Evolutionary conservation across 2,113 vertebrate genomes (phyloP).

Genomic region (Gasterosteus nipponicus): DNA sequence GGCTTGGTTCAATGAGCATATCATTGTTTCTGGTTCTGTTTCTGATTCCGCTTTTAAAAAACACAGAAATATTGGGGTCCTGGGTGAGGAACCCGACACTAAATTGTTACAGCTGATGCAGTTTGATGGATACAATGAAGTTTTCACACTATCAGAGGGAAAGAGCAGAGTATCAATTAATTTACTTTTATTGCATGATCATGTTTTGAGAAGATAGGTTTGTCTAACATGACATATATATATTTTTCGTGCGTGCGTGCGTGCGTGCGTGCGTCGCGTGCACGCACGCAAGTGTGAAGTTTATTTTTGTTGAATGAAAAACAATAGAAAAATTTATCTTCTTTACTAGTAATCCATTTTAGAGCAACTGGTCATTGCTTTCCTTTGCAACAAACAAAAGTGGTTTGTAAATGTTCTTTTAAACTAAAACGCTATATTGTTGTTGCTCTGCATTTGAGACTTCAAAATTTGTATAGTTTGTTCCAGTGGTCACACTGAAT

Average conservation of each 20-base stretch:
- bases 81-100: too few relatives aligned
- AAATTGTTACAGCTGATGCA: too few relatives aligned
- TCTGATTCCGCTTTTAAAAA: too few relatives aligned
- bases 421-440: not conserved
- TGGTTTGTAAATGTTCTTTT: slow-evolving; percentile 9
- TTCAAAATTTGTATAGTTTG: not conserved
- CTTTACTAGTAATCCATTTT: too few relatives aligned
- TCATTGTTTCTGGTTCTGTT: not conserved
- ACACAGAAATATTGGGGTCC: too few relatives aligned
- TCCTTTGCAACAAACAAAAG: slow-evolving; percentile 5
- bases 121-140: too few relatives aligned
- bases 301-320: not conserved
- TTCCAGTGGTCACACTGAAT: not conserved
- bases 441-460: slow-evolving; percentile 1
- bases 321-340: not conserved
- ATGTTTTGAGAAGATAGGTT: too few relatives aligned
- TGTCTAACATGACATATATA: too few relatives aligned
- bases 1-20: not conserved
- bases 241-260: not conserved
- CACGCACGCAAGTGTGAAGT: not conserved
- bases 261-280: not conserved
- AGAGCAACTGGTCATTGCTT: slow-evolving; percentile 6
- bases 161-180: too few relatives aligned
- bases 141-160: too few relatives aligned
- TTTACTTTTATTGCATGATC: too few relatives aligned